Evolutionary conservation across 2,888 invertebrate genomes (phyloP).

Genomic region (Aspidapion aeneum): DNA sequence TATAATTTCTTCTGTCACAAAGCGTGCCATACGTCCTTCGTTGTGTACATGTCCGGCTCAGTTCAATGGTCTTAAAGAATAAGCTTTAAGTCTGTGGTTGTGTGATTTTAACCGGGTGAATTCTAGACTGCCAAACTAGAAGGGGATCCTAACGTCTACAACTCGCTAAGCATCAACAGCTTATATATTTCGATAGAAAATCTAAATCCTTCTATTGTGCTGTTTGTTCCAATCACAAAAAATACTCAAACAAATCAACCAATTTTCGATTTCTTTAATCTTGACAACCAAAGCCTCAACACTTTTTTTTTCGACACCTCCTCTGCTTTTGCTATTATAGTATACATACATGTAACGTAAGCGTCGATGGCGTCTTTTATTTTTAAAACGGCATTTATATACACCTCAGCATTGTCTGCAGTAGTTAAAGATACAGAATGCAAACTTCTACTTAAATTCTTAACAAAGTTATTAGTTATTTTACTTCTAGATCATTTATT

Average conservation of each 20-base stretch:
- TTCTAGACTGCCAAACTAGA: slow-evolving; percentile 60
- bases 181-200: no score
- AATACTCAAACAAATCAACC: slow-evolving; percentile 65
- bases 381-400: slow-evolving; percentile 89
- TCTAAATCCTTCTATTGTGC: no score
- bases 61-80: slow-evolving; percentile 56
- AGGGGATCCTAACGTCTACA: slow-evolving; percentile 76
- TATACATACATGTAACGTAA: slow-evolving; percentile 95
- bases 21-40: slow-evolving; percentile 91
- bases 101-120: slow-evolving; percentile 43
- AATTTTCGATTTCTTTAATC: slow-evolving; percentile 69
- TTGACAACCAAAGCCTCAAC: slow-evolving; percentile 81
- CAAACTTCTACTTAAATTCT: slow-evolving; percentile 80
- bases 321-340: slow-evolving; percentile 94
- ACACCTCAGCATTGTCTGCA: slow-evolving; percentile 90
- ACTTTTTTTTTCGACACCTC: slow-evolving; percentile 86
- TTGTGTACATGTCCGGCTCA: slow-evolving; percentile 75
- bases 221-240: no score
- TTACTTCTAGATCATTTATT: slow-evolving; percentile 84
- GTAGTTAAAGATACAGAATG: slow-evolving; percentile 90
- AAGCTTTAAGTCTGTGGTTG: slow-evolving; percentile 43
- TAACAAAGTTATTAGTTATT: slow-evolving; percentile 87
- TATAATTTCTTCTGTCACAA: slow-evolving; percentile 89
- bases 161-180: no score
- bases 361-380: slow-evolving; percentile 93